Evolutionary conservation across 2,888 invertebrate genomes (phyloP), one percentile per base, ranked within the genome.

Genomic region (Oxycera nigricornis): DNA sequence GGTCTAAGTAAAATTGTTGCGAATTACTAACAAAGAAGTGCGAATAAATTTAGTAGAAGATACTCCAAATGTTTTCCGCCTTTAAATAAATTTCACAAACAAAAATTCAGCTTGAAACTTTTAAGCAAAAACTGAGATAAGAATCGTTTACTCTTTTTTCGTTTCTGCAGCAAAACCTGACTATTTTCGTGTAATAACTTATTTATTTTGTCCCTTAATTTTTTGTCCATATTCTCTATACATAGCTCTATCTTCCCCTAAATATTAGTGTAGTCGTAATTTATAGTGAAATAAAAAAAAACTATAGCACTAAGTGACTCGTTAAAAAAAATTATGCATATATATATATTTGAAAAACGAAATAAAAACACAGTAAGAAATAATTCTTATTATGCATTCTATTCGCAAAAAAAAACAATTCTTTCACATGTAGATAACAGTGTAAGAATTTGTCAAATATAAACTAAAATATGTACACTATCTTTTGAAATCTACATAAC

Each of bases 261-360:
- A 50, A 52, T 17, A 52, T 28, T 30, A 52, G 17, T 68, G 50
- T 68, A 68, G 68, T 68, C 6, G 52, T 68, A 68, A 68, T 68
- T 68, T 68, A 68, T 68, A 68, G 68, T 68, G 31, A 68, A 68
- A 24, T n/a, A 52, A 46, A 35, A 62, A 35, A 6, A 67, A 46
- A 11, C 67, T 6, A 68, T 68, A 68, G 68, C 50, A 17, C 28
- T 68, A 70, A 70, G 52, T 70, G 52, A 70, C 31, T 68, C 31
- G 52, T 20, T 30, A 31, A 50, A 68, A 26, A 68, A 39, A 31
- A 50, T 14, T 68, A 50, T 52, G 52, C 6, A 68, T 68, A 28
- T 9, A 50, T 28, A 52, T 3, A 20, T 28, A 52, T 11, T 39
- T 65, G 9, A 31, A 46, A 26, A 24, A 57, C 24, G n/a, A 65